Conservation (phyloP, 2,113 vertebrate genomes). For the Erythrocercus mccallii region DNA sequence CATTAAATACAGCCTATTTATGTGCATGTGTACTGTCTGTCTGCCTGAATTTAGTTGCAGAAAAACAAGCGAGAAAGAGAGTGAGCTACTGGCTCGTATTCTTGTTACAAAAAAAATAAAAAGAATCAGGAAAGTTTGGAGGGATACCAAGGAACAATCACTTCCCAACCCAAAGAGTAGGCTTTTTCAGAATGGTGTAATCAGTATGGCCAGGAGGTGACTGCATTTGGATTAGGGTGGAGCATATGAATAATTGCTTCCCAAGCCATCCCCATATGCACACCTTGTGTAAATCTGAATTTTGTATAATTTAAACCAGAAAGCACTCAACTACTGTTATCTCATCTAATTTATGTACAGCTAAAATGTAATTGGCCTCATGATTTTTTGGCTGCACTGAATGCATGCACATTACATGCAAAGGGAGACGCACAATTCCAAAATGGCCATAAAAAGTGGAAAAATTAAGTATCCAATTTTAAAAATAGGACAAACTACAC, state of each 20-base stretch:
- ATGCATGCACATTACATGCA: conserved; percentile 14
- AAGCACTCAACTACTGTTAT: conserved; percentile 51
- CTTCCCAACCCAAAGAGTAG: background rate
- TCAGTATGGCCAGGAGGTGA: conserved; percentile 20
- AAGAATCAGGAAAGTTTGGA: conserved; percentile 19
- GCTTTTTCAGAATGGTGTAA: conserved; percentile 41
- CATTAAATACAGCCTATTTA: background rate
- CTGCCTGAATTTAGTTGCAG: background rate
- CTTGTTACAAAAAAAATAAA: background rate
- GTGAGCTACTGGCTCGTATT: background rate
- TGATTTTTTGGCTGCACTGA: conserved; percentile 58
- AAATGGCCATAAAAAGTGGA: conserved; percentile 37
- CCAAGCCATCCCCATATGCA: conserved; percentile 45
- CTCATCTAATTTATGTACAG: conserved; percentile 63
- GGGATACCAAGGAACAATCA: conserved; percentile 32
- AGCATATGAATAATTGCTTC: conserved; percentile 39
- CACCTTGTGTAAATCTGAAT: conserved; percentile 50
- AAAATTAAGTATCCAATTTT: conserved; percentile 42
- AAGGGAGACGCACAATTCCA: conserved; percentile 39
- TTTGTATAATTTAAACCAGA: conserved; percentile 53
- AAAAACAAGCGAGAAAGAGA: background rate
- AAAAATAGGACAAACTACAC: conserved; percentile 48
- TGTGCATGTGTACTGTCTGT: background rate
- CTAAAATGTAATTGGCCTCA: conserved; percentile 52
- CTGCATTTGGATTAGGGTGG: conserved; percentile 42